Base-by-base conservation (phyloP, 2,113 vertebrate species). In the Osmerus mordax region DNA sequence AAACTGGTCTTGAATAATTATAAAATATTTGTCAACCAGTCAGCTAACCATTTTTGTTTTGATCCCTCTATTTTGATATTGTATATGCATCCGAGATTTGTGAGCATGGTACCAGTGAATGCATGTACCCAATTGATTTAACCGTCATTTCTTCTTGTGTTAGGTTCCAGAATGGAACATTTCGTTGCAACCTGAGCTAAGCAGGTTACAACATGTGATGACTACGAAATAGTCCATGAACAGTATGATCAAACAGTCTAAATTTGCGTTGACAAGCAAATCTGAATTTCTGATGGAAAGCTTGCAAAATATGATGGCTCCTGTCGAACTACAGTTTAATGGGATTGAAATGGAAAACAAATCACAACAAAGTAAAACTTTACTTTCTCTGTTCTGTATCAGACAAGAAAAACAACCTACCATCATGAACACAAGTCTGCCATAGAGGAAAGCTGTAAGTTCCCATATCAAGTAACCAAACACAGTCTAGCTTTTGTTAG, bases 1-100 rank as follows among this genome's bases (percentile, higher is more conserved):
- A 83, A 61, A 21, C 18, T 19, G 76, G 67, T 69, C 19, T 56
- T 84, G 80, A 71, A 71, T 74, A 77, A 61, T 47, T 5, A 12
- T 47, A 12, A 9, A 36, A 36, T 11, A 47, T 47, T 47, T 47
- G 41, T 47, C 41, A 47, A 1, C 41, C 9, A 11, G 41, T 47
- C 41, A 47, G 41, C 7, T 47, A 11, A 11, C 5, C 9, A 47
- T 9, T 47, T 2, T 47, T 47, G 9, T 12, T 47, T 5, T 47
- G 41, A 11, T 47, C 8, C 9, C 7, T 9, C 9, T 47, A 9
- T 47, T 47, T 47, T 53, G 60, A 56, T 71, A 53, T 47, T 63
- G 47, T 75, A 61, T 62, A 69, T 56, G 25, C 3, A 56, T 67
- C 29, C 41, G 19, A 55, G 61, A 54, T 56, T 29, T 47, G 9